Evolutionary conservation across 2,797 vertebrate species (phyloP), one percentile per base, ranked within the genome.

Genomic region (Gambusia yucatana): DNA sequence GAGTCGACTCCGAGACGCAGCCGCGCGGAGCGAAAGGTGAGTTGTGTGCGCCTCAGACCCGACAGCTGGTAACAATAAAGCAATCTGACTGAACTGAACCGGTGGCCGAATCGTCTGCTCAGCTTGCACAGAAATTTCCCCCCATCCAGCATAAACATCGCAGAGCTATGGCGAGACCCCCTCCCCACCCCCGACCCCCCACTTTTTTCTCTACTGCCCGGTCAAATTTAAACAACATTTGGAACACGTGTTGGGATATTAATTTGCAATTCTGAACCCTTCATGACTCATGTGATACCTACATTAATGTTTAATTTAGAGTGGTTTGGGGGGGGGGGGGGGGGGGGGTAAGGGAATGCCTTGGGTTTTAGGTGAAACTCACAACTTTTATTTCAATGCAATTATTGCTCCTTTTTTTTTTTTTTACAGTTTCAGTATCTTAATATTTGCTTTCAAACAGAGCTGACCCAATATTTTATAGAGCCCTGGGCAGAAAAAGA

Each of bases 41-140:
- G 89, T 46, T 90, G 82, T 86, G 59, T 86, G 65, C 81, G 92
- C 90, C 88, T 84, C 84, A 92, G 91, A 93, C 89, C 88, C 87
- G 90, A 95, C 96, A 96, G 95, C 94, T 96, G 95, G 94, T 94
- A 94, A 95, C 94, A 95, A 96, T 96, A 96, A 96, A 95, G 93
- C 88, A 84, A 94, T 87, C 93, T 92, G 93, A 92, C 90, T 93
- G 93, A 94, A 92, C 91, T 92, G 93, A 94, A 93, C 93, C 86
- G 94, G 94, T 95, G 94, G 94, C 92, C 92, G 92, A 93, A 94
- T 91, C 89, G 94, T 95, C 94, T 95, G 93, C 94, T 94, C 93
- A 91, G 93, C 93, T 94, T 92, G 93, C 94, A 92, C 87, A 89
- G 90, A 95, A 94, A 94, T 94, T 93, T 90, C 85, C 91, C 93